These are phyloP conservation scores for Bhutanitis thaidina DNA, from an alignment of 2,888 invertebrate genomes.

Conservation along the genomic window DNA sequence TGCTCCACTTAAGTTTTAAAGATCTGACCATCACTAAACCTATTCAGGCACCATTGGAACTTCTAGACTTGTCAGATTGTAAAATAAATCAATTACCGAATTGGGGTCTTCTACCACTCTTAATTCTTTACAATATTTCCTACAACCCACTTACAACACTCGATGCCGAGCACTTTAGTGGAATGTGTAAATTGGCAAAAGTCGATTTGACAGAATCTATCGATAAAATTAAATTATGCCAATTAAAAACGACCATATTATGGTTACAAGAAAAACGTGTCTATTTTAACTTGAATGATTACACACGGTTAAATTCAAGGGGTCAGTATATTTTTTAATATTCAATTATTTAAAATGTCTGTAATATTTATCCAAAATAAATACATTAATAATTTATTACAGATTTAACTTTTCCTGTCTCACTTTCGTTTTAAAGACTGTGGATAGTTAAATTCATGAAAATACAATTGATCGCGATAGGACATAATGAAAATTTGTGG, in stretches of 20 bases:
- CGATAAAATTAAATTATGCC: slow-evolving; percentile 47
- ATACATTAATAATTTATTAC: no score
- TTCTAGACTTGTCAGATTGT: slow-evolving; percentile 81
- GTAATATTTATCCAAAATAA: no score
- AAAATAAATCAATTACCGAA: slow-evolving; percentile 79
- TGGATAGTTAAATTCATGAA: no score
- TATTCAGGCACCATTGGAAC: slow-evolving; percentile 78
- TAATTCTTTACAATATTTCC: slow-evolving; percentile 82
- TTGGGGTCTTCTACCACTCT: slow-evolving; percentile 79
- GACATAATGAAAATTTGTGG: no score
- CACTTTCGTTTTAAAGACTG: no score
- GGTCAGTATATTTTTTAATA: slow-evolving; percentile 36
- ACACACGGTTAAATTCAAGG: slow-evolving; percentile 53
- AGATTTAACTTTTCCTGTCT: no score
- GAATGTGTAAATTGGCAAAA: slow-evolving; percentile 80
- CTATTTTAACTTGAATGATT: slow-evolving; percentile 56
- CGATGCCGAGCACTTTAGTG: slow-evolving; percentile 76
- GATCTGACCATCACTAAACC: slow-evolving; percentile 68
- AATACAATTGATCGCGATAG: no score
- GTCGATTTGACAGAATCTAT: slow-evolving; percentile 74
- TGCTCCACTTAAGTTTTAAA: slow-evolving; percentile 58
- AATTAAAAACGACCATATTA: slow-evolving; percentile 45
- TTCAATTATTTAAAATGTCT: no score
- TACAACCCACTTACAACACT: slow-evolving; percentile 73
- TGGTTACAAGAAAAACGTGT: slow-evolving; percentile 61